Percentiles rank a stretch among this genome's conserved stretches.
Evolutionary conservation across 2,113 vertebrate genomes (phyloP).

Genomic region (Atrichornis clamosus): DNA sequence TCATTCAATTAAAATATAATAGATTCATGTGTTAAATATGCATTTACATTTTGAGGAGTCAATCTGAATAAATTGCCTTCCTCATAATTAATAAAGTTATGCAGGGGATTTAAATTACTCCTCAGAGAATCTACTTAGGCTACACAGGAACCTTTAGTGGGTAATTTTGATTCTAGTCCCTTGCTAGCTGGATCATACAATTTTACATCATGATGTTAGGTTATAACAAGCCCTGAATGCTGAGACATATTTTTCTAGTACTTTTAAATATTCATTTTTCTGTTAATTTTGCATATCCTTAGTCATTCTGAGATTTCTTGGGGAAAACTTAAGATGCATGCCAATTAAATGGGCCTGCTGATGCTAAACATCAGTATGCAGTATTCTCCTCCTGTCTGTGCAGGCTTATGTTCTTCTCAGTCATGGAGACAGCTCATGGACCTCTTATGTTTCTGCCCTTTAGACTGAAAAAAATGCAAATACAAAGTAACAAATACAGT

Average conservation of each 20-base stretch:
- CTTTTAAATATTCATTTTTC: neutral
- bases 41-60: neutral
- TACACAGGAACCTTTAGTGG: neutral
- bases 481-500: neutral
- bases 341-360: neutral
- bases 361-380: neutral
- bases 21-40: neutral
- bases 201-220: neutral
- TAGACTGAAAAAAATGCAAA: neutral
- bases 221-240: neutral
- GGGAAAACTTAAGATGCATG: neutral
- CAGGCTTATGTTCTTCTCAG: neutral
- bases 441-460: neutral
- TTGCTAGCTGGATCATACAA: neutral
- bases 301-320: neutral
- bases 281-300: constrained; percentile 3
- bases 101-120: neutral
- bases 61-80: neutral
- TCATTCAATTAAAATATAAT: neutral
- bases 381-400: neutral
- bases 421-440: neutral
- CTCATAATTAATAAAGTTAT: constrained; percentile 12
- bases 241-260: neutral
- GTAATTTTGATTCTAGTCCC: neutral
- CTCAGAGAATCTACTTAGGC: neutral